A percentile compares a stretch with the other conserved stretches of the same genome.
Conservation (phyloP, 2,113 vertebrate genomes). For the Rhinoderma darwinii region DNA sequence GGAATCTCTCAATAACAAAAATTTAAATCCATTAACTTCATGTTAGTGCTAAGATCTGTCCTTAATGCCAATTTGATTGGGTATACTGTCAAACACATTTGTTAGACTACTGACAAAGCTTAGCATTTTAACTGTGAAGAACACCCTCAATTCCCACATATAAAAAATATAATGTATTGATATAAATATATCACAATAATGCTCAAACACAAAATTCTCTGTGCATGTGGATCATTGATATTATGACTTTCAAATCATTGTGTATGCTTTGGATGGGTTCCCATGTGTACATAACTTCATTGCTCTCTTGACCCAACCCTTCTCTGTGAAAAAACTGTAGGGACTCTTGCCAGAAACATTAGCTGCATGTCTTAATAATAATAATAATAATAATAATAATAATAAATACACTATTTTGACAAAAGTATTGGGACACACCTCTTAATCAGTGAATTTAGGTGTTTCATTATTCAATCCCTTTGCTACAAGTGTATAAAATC, state of each 20-base stretch:
- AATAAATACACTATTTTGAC: too few species aligned
- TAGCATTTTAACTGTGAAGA: background rate
- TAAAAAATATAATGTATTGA: background rate
- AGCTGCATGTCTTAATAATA: background rate
- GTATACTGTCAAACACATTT: background rate
- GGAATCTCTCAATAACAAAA: too few species aligned
- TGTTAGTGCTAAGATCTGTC: too few species aligned
- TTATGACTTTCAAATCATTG: background rate
- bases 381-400: too few species aligned
- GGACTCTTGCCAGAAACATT: background rate
- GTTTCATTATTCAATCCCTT: too few species aligned
- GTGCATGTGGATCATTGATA: background rate
- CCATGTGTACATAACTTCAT: slow-evolving; percentile 16
- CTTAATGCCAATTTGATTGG: too few species aligned
- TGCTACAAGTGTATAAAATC: too few species aligned
- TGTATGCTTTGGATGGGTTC: slow-evolving; percentile 14
- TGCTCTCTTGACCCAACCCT: slow-evolving; percentile 17
- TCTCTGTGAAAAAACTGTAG: slow-evolving; percentile 11
- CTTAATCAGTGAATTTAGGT: too few species aligned
- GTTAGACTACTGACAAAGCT: background rate
- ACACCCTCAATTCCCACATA: background rate
- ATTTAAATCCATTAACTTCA: too few species aligned
- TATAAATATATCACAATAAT: background rate
- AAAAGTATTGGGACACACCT: too few species aligned
- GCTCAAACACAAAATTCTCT: too few species aligned